Conservation (phyloP, 1,140 invertebrate species). For the Saccostrea glomerata region DNA sequence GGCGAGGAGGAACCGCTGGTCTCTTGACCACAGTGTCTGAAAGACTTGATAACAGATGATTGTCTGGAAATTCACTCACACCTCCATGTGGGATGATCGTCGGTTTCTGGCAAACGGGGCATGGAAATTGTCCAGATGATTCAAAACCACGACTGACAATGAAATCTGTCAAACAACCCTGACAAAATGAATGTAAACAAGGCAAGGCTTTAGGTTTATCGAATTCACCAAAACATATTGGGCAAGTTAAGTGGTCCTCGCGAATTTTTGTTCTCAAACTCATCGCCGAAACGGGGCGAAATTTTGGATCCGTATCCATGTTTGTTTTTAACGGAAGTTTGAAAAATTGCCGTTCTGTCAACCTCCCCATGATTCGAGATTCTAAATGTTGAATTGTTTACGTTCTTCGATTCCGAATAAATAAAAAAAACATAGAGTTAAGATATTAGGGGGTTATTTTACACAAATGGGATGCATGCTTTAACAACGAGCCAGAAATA, state of each 20-base stretch:
- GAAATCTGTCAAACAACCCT: conserved; percentile 71
- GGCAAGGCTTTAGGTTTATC: conserved; percentile 73
- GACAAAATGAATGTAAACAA: conserved; percentile 75
- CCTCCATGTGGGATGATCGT: conserved; percentile 64
- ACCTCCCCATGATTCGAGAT: neutral
- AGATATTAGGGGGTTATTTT: too few relatives aligned
- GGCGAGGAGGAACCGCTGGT: conserved; percentile 55
- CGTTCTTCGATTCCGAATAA: neutral
- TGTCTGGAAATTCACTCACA: conserved; percentile 69
- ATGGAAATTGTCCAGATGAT: conserved; percentile 67
- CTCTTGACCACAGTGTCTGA: conserved; percentile 65
- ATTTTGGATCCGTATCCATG: conserved; percentile 40
- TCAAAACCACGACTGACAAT: conserved; percentile 63
- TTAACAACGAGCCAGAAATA: too few relatives aligned
- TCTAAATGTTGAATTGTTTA: neutral
- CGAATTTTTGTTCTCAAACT: conserved; percentile 63
- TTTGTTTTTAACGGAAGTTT: conserved; percentile 39
- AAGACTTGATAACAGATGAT: conserved; percentile 70
- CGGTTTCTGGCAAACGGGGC: conserved; percentile 69
- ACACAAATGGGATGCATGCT: too few relatives aligned
- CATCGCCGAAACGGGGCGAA: conserved; percentile 54
- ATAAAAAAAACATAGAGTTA: neutral
- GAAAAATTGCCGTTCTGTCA: neutral
- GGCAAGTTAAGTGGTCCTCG: conserved; percentile 74
- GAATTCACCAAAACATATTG: conserved; percentile 71